A percentile compares a stretch with the other conserved stretches of the same genome.
These are phyloP conservation scores for Drosophila mulleri DNA, from an alignment of 2,888 invertebrate species.

Conservation along the genomic window DNA sequence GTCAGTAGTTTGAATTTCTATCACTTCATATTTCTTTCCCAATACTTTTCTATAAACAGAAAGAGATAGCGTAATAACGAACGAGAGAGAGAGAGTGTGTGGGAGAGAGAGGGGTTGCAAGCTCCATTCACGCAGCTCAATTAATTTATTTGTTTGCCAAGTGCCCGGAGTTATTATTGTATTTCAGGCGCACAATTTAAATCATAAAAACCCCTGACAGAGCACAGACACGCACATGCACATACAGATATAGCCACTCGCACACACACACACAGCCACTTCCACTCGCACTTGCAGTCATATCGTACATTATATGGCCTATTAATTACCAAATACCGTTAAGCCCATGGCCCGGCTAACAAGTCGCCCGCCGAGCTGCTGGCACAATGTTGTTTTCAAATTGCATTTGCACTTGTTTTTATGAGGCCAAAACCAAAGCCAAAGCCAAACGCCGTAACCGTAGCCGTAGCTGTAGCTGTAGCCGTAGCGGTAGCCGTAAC, in stretches of 20 bases:
- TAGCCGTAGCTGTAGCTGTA: constrained; percentile 1
- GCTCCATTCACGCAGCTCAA: constrained; percentile 59
- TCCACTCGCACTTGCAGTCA: constrained; percentile 21
- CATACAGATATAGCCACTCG: not conserved
- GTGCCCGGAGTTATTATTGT: constrained; percentile 70
- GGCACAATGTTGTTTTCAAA: constrained; percentile 73
- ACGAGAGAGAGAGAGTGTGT: not conserved
- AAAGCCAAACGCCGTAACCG: constrained; percentile 11
- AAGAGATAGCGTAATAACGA: constrained; percentile 1
- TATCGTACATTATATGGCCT: constrained; percentile 79
- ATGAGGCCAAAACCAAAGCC: constrained; percentile 57
- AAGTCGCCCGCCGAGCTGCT: constrained; percentile 34
- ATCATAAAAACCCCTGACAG: constrained; percentile 58
- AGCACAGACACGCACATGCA: constrained; percentile 8
- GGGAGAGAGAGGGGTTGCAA: not conserved
- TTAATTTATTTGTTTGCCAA: constrained; percentile 77
- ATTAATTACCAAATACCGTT: constrained; percentile 76
- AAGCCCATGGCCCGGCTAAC: constrained; percentile 56
- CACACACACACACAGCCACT: not conserved
- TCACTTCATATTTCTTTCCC: constrained; percentile 76
- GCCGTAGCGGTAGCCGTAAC: not conserved
- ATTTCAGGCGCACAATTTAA: constrained; percentile 74
- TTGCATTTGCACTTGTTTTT: constrained; percentile 79
- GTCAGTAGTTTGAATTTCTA: constrained; percentile 55
- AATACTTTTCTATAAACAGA: constrained; percentile 40